Evolutionary conservation across 2,797 vertebrate genomes (phyloP), one percentile per base, ranked within the genome.

Genomic region (Arrhamphus sclerolepis): DNA sequence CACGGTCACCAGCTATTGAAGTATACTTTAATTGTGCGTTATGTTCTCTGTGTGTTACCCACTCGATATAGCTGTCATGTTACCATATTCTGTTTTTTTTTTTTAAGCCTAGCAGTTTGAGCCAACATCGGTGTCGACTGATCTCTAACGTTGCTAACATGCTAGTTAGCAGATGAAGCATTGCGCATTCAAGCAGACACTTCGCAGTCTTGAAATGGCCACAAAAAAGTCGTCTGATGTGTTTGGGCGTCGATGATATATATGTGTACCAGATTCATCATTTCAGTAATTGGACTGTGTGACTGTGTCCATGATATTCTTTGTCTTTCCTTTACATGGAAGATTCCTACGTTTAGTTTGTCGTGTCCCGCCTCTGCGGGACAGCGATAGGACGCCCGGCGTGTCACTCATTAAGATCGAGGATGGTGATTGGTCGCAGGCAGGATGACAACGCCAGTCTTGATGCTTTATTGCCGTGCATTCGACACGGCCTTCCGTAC

Each of bases 281-380:
- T 13, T 0, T 34, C 1, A 1, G 21, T 53, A 0, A 14, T n/a
- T 53, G 0, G 56, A 16, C 24, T 31, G 13, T 19, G 24, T 4
- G 28, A 51, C 4, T 40, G 26, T 46, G 20, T 51, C 29, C 42
- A 77, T 39, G 17, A 18, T 48, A 82, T 86, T 88, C 88, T 91
- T 93, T 93, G 91, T 93, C 89, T 91, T 89, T 90, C 71, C 81
- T 68, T 89, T 87, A 89, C 89, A 88, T 83, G 82, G 81, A 87
- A 78, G 66, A 83, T 67, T 66, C 80, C 83, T 83, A 82, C 86
- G 84, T 87, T 82, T 87, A 80, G 83, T 80, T 65, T 56, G 40
- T 56, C 57, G 24, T 69, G 83, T 9, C 81, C 92, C 91, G 73
- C 92, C 88, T 76, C 56, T 55, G 56, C 3, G 19, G 42, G 28